These are phyloP conservation scores for Cephus cinctus DNA, from an alignment of 1,140 invertebrate genomes.

Conservation along the genomic window DNA sequence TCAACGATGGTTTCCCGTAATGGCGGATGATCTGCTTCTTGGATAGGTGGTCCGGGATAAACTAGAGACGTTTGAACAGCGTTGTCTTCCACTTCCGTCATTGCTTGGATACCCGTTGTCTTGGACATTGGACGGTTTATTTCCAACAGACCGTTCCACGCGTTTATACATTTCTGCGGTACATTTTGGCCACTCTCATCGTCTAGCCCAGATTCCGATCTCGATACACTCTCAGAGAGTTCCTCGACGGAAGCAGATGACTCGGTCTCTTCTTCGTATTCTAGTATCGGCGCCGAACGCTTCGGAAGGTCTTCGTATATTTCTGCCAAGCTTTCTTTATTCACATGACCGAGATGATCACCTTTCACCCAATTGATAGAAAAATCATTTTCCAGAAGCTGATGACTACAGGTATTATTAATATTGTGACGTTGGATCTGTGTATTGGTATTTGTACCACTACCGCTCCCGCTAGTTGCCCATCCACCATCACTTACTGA, in stretches of 20 bases:
- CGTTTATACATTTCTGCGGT: conserved; percentile 39
- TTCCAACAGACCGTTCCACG: conserved; percentile 17
- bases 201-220: conserved; percentile 31
- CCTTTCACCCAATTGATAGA: conserved; percentile 51
- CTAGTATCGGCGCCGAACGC: conserved; percentile 21
- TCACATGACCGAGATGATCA: conserved; percentile 29
- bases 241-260: conserved; percentile 54
- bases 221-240: conserved; percentile 52
- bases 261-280: conserved; percentile 49
- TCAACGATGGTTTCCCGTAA: conserved; percentile 47
- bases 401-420: conserved; percentile 16
- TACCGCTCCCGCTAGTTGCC: conserved; percentile 48
- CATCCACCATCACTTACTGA: conserved; percentile 44
- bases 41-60: conserved; percentile 27
- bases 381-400: conserved; percentile 42
- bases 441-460: conserved; percentile 40
- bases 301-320: conserved; percentile 43
- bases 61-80: conserved; percentile 49
- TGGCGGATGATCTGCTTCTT: conserved; percentile 21
- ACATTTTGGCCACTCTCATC: conserved; percentile 29
- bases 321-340: conserved; percentile 24
- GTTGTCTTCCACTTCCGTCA: conserved; percentile 46
- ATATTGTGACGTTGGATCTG: conserved; percentile 41
- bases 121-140: conserved; percentile 30
- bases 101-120: conserved; percentile 41